These are phyloP conservation scores for Tiliacea aurago DNA, from an alignment of 2,888 invertebrate species.

Conservation along the genomic window DNA sequence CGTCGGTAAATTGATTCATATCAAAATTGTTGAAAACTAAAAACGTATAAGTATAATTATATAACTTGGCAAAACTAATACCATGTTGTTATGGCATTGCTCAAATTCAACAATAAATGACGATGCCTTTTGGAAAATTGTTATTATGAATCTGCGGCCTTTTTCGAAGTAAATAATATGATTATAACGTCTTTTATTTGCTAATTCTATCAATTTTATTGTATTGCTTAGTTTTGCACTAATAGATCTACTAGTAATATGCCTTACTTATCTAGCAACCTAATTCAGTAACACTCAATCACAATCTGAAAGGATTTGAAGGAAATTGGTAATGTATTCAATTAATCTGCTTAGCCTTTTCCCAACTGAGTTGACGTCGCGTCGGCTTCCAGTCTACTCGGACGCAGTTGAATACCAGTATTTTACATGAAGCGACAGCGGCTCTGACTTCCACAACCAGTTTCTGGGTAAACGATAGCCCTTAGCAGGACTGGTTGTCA, in stretches of 20 bases:
- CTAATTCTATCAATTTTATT: conserved; percentile 2
- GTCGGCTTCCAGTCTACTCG: no score
- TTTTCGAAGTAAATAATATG: conserved; percentile 4
- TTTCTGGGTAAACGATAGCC: no score
- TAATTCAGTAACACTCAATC: background rate
- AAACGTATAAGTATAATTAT: no score
- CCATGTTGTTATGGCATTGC: background rate
- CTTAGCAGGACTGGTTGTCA: no score
- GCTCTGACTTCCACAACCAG: no score
- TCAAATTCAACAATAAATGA: background rate
- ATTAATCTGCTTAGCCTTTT: no score
- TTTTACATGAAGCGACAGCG: no score
- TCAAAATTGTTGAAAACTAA: conserved; percentile 9
- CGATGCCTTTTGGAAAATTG: conserved; percentile 5
- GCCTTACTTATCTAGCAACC: no score
- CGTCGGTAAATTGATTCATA: conserved; percentile 14
- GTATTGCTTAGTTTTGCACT: conserved; percentile 2
- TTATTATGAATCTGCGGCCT: conserved; percentile 11
- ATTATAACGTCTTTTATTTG: background rate
- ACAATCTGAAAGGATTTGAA: background rate
- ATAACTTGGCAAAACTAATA: background rate
- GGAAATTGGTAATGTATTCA: no score
- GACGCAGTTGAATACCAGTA: no score
- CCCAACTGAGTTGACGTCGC: no score
- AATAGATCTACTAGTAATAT: background rate